phyloP scores from a whole-genome alignment of 1,140 invertebrate species.

The Eurosta solidaginis region DNA sequence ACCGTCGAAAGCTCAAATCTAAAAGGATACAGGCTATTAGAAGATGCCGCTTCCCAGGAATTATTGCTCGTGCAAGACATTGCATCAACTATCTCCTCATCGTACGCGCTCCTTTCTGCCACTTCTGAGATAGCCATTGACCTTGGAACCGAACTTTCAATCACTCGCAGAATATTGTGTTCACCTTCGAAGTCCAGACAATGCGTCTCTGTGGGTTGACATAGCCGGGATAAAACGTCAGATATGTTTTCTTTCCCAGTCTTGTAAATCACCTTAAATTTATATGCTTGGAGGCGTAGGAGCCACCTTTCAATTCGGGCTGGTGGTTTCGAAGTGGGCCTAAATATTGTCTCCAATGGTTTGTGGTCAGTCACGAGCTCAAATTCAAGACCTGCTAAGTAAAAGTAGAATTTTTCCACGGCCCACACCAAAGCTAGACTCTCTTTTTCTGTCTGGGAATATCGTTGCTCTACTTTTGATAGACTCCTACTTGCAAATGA shows the following conservation, averaged over 20 bases:
- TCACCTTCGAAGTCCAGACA: neutral
- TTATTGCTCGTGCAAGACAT: conserved; percentile 25
- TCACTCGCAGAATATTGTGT: neutral
- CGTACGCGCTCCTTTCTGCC: neutral
- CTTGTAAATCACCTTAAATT: conserved; percentile 50
- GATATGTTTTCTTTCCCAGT: conserved; percentile 57
- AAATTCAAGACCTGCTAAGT: conserved; percentile 16
- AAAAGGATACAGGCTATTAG: conserved; percentile 32
- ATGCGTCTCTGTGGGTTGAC: neutral
- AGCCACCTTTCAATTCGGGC: conserved; percentile 55
- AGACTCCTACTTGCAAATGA: conserved; percentile 57
- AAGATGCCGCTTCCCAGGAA: conserved; percentile 14
- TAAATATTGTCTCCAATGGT: conserved; percentile 46
- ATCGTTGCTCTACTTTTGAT: conserved; percentile 51
- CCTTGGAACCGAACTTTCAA: neutral
- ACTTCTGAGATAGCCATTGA: neutral
- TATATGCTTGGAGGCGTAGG: conserved; percentile 48
- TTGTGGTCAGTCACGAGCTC: conserved; percentile 10
- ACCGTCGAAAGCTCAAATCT: conserved; percentile 31
- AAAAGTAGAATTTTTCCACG: conserved; percentile 25
- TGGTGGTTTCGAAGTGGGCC: conserved; percentile 36
- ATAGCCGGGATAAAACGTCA: conserved; percentile 47
- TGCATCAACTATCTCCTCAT: conserved; percentile 34
- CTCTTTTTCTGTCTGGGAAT: conserved; percentile 33
- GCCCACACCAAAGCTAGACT: neutral